Evolutionary conservation across 2,797 vertebrate genomes (phyloP), one percentile per base, ranked within the genome.

Genomic region (Siniperca scherzeri): DNA sequence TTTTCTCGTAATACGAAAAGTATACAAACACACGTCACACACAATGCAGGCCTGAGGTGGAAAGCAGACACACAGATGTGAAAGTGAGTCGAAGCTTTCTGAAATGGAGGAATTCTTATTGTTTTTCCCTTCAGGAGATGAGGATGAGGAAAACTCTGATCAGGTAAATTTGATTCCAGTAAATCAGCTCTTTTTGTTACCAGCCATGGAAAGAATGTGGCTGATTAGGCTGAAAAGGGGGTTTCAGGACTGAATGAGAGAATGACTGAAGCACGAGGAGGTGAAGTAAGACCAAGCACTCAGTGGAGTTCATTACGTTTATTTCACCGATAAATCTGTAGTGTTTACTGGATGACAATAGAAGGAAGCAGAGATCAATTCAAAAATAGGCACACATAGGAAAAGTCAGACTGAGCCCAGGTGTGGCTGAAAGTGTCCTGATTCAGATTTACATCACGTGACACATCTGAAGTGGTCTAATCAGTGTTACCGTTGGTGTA

Each of bases 31-130:
- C 62, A 40, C 25, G 19, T 67, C 40, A 70, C 56, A 72, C 80
- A 80, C 85, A 40, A 81, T n/a, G 68, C 62, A 27, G 77, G 74
- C 62, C 59, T 74, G 70, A 76, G 80, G 86, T 74, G 82, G 91
- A 95, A 91, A 91, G 84, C 94, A 93, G 86, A 93, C 81, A 59
- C 83, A 82, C 93, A 94, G 80, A 94, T 95, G 94, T 92, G 81
- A 93, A 94, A 94, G 88, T 27, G 25, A 93, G 93, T 76, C 11
- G 0, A 57, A 71, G 4, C 16, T 60, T 90, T 84, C 60, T 74
- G 72, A 84, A 74, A 79, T 66, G 33, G 62, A 77, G 64, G 57
- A 50, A 86, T 86, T 83, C 78, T 83, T 79, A 66, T 72, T 85
- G 74, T 88, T 85, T 82, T 87, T 80, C 78, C 66, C 77, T 78